Percentiles rank a stretch among this genome's conserved stretches.
Conservation (phyloP, 2,113 vertebrate species). For the Pithys albifrons region DNA sequence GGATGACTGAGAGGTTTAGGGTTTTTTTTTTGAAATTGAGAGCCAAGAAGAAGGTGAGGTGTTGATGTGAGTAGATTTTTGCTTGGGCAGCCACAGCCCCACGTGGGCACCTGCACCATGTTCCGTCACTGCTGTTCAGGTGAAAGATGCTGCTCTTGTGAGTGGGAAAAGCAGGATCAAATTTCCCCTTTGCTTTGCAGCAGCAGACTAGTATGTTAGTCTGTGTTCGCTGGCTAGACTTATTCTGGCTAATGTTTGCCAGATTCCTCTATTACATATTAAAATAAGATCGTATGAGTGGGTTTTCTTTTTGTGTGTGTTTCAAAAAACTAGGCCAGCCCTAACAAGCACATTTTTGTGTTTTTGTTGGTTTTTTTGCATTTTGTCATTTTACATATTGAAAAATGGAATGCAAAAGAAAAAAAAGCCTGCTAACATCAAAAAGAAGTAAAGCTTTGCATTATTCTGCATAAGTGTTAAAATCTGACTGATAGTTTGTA, state of each 20-base stretch:
- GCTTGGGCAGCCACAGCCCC: neutral
- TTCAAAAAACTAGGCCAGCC: conserved; percentile 62
- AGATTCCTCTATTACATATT: conserved; percentile 56
- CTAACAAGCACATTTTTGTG: conserved; percentile 44
- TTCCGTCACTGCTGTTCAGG: neutral
- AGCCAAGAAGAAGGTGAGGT: neutral
- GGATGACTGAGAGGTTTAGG: neutral
- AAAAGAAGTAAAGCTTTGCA: conserved; percentile 56
- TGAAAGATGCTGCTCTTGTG: neutral
- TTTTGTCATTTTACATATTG: conserved; percentile 69
- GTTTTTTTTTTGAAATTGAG: neutral
- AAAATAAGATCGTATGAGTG: conserved; percentile 56
- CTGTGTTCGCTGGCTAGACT: conserved; percentile 40
- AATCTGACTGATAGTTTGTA: conserved; percentile 59
- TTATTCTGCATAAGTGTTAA: conserved; percentile 55
- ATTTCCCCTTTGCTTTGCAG: conserved; percentile 35
- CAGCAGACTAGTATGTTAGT: conserved; percentile 40
- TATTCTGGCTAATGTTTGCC: conserved; percentile 58
- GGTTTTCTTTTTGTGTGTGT: conserved; percentile 24
- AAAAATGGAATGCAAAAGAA: conserved; percentile 35
- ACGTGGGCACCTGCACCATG: rapidly evolving
- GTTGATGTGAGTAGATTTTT: neutral
- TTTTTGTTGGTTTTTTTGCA: conserved; percentile 51
- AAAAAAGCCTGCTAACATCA: conserved; percentile 18
- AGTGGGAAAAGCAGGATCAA: neutral